Percentiles rank a stretch among this genome's conserved stretches.
phyloP scores from a whole-genome alignment of 2,888 invertebrate species.

The Rotaria sp. region DNA sequence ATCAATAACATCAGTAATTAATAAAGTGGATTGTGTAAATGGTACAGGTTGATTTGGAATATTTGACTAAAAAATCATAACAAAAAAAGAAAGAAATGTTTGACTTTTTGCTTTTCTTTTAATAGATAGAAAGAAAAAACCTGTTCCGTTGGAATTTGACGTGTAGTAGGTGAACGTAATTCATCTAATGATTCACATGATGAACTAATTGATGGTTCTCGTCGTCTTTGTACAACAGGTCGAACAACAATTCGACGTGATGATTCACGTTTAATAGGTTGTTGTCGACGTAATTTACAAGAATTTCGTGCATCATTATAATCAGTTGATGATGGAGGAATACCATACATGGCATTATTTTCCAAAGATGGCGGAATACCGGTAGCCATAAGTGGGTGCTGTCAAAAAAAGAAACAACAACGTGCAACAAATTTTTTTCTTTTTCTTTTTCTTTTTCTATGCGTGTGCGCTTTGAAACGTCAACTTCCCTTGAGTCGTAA shows the following conservation, averaged over 20 bases:
- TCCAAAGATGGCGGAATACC: neutral
- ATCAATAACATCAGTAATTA: neutral
- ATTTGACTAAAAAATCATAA: neutral
- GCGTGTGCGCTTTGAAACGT: neutral
- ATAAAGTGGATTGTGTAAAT: neutral
- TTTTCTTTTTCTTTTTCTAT: neutral
- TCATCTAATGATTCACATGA: constrained; percentile 15
- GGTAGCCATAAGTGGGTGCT: neutral
- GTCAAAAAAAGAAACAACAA: neutral
- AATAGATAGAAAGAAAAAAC: neutral
- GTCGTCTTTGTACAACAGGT: constrained; percentile 25
- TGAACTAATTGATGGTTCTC: neutral
- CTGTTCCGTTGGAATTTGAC: neutral
- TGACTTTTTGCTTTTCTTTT: neutral
- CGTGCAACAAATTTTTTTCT: neutral
- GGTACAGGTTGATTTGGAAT: neutral
- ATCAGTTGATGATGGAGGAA: neutral
- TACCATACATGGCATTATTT: neutral
- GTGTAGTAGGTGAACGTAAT: neutral
- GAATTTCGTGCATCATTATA: neutral
- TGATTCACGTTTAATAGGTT: neutral
- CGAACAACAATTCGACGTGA: constrained; percentile 20
- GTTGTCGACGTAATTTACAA: constrained; percentile 28
- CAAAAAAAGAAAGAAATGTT: no score
- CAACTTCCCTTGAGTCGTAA: neutral